phyloP scores from a whole-genome alignment of 2,113 vertebrate genomes.

The Pao palembangensis region DNA sequence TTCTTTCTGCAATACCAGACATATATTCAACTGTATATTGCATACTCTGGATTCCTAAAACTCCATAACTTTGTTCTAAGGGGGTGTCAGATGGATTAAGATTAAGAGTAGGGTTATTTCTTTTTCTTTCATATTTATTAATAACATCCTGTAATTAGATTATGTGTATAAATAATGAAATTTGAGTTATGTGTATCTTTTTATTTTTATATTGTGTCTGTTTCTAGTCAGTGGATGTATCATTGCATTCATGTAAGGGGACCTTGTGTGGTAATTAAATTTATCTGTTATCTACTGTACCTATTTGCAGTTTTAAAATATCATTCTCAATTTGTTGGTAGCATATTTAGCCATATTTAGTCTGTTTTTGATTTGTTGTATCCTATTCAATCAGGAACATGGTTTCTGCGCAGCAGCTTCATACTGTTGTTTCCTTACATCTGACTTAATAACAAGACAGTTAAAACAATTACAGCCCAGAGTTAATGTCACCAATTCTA shows the following conservation, averaged over 20 bases:
- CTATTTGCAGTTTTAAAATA: not conserved
- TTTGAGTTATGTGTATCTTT: not conserved
- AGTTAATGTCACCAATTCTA: conserved; percentile 26
- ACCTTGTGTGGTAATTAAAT: too few relatives aligned
- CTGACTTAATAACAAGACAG: too few relatives aligned
- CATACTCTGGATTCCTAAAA: too few relatives aligned
- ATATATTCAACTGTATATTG: not conserved
- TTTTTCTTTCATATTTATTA: too few relatives aligned
- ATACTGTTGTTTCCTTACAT: too few relatives aligned
- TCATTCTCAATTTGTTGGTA: not conserved
- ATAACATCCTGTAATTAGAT: too few relatives aligned
- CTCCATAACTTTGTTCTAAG: too few relatives aligned
- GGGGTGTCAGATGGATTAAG: too few relatives aligned
- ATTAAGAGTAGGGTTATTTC: too few relatives aligned
- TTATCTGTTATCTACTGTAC: too few relatives aligned
- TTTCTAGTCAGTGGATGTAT: too few relatives aligned
- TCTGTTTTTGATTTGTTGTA: not conserved
- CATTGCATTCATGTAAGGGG: too few relatives aligned
- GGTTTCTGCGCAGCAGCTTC: not conserved
- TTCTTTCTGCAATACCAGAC: not conserved
- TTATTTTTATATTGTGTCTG: not conserved
- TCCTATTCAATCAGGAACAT: not conserved
- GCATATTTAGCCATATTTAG: not conserved
- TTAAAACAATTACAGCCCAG: conserved; percentile 19
- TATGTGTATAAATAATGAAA: not conserved